phyloP scores from a whole-genome alignment of 1,140 invertebrate species.

The Rhysida immarginata region DNA sequence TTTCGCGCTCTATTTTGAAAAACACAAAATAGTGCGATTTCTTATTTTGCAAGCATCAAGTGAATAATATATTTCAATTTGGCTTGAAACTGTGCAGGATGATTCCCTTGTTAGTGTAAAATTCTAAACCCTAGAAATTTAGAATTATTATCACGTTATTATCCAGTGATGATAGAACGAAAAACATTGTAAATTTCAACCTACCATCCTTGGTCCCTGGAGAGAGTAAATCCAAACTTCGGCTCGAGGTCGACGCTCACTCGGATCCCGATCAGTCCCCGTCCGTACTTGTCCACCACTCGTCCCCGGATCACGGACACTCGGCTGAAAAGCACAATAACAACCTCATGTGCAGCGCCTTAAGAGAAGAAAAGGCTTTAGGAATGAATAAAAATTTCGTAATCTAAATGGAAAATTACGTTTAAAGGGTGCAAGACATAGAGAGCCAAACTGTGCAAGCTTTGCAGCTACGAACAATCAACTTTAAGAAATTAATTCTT shows the following conservation, averaged over 20 bases:
- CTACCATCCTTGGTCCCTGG: slow-evolving; percentile 86
- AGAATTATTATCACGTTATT: no score
- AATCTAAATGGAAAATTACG: no score
- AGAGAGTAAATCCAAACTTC: slow-evolving; percentile 89
- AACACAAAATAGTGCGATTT: no score
- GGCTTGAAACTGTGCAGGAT: no score
- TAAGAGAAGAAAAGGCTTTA: slow-evolving; percentile 10
- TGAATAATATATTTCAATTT: no score
- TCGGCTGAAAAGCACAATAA: slow-evolving; percentile 49
- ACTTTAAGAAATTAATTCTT: no score
- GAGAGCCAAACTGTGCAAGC: slow-evolving; percentile 3
- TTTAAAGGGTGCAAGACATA: slow-evolving; percentile 4
- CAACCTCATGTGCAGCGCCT: not conserved
- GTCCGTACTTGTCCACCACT: slow-evolving; percentile 79
- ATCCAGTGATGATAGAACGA: no score
- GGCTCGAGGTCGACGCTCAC: slow-evolving; percentile 88
- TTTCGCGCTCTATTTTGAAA: no score
- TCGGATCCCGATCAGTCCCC: slow-evolving; percentile 87
- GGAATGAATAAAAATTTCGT: slow-evolving; percentile 7
- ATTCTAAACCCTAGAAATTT: no score
- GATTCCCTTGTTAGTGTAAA: no score
- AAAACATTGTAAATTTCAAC: no score
- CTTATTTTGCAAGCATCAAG: no score
- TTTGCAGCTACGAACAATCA: slow-evolving; percentile 1
- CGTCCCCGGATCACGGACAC: slow-evolving; percentile 95